These are phyloP conservation scores for Muscicapa adusta DNA, from an alignment of 2,113 vertebrate species.

Conservation along the genomic window DNA sequence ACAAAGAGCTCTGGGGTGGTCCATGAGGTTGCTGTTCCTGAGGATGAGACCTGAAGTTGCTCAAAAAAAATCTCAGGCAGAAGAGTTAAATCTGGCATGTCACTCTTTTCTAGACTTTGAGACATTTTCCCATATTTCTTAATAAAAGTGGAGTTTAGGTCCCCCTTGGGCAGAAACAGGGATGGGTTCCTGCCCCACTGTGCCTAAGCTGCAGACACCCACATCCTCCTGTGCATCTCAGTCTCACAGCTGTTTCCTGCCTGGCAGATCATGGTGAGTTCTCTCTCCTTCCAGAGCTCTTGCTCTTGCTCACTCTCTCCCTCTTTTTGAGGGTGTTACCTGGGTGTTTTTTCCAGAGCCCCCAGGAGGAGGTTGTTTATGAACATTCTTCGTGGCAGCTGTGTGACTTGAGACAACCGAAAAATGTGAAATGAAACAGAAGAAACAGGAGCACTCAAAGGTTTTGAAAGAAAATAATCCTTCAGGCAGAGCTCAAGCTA, in stretches of 20 bases:
- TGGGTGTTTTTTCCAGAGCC: not conserved
- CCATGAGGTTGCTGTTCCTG: not conserved
- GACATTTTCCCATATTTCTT: not conserved
- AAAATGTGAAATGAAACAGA: not conserved
- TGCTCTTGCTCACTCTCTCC: not conserved
- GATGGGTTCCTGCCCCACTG: fast-evolving
- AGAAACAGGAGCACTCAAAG: not conserved
- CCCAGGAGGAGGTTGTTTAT: not conserved
- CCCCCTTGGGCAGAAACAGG: not conserved
- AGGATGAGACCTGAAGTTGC: not conserved
- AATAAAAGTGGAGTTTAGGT: not conserved
- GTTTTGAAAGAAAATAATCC: not conserved
- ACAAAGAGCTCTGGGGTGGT: fast-evolving
- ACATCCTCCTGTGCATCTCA: not conserved
- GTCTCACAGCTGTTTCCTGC: not conserved
- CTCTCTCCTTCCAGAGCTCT: not conserved
- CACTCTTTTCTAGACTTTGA: not conserved
- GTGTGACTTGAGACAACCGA: not conserved
- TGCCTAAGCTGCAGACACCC: not conserved
- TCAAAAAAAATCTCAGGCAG: not conserved
- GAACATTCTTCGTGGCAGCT: not conserved
- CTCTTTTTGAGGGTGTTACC: not conserved
- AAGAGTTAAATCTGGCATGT: not conserved
- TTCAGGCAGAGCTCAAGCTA: not conserved
- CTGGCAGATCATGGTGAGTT: fast-evolving